Percentiles rank a stretch among this genome's conserved stretches.
phyloP scores from a whole-genome alignment of 1,140 invertebrate species.

The Pogonognathellus flavescens region DNA sequence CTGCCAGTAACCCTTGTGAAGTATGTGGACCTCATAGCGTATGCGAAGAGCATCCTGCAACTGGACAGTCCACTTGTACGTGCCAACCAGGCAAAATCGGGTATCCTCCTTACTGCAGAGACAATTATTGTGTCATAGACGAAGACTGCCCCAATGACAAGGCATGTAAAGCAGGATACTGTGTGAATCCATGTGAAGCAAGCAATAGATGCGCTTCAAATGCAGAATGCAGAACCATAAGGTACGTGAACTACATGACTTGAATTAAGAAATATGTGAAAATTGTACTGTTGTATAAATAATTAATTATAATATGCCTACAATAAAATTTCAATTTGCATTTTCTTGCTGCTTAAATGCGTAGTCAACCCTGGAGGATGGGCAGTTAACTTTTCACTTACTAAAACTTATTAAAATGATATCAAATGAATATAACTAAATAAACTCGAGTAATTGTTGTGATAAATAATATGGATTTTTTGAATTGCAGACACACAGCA shows the following conservation, averaged over 20 bases:
- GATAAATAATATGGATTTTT: too few species aligned
- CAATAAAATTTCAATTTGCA: too few species aligned
- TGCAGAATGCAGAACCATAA: constrained; percentile 77
- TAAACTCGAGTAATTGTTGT: too few species aligned
- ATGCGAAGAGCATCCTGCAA: constrained; percentile 76
- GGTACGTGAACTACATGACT: too few species aligned
- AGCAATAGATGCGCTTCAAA: constrained; percentile 70
- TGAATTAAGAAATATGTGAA: too few species aligned
- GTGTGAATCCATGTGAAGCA: constrained; percentile 77
- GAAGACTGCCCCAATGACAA: constrained; percentile 79
- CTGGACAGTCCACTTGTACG: constrained; percentile 80
- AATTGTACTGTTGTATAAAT: too few species aligned
- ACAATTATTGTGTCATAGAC: constrained; percentile 69
- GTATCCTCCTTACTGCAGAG: constrained; percentile 82
- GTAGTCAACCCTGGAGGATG: too few species aligned
- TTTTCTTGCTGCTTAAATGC: too few species aligned
- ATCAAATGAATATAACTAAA: too few species aligned
- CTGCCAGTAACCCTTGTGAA: constrained; percentile 69
- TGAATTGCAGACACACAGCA: constrained; percentile 73
- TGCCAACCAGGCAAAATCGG: constrained; percentile 85
- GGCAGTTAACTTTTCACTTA: too few species aligned
- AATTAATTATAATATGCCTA: too few species aligned
- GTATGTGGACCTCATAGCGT: constrained; percentile 85
- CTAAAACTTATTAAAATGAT: too few species aligned
- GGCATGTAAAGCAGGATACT: constrained; percentile 80